Evolutionary conservation across 2,113 vertebrate species (phyloP), one percentile per base, ranked within the genome.

Genomic region (Hippocampus guttulatus): DNA sequence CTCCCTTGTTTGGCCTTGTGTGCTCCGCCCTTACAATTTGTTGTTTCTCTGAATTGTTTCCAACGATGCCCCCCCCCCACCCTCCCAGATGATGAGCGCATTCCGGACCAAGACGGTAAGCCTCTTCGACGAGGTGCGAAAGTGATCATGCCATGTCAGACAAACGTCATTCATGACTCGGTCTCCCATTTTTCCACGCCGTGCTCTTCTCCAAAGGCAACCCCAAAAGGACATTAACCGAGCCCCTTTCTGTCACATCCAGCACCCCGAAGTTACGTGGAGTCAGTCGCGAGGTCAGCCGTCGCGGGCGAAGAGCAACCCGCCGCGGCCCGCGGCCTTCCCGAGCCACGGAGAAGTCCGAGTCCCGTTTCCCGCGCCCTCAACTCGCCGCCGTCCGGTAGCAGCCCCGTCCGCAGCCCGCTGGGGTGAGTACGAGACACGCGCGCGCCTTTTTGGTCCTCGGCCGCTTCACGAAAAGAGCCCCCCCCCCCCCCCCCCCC

Each of bases 181-280:
- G 64, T 38, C 40, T 25, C 61, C n/a, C 30, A 15, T 21, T 8
- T 61, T 30, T 20, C 30, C 27, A 20, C 18, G 2, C 2, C 58
- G 20, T 15, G 5, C 11, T 5, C 27, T 27, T 27, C 23, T 58
- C 25, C 55, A 58, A 2, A n/a, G 52, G 10, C 52, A 55, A 23
- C n/a, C 52, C n/a, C n/a, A 55, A 5, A 2, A 1, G 49, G 33
- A 38, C 33, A 7, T 7, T 51, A 18, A 55, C 3, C 3, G 5
- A 30, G 5, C 5, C 25, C 20, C 15, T 2, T 58, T 27, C 68
- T 71, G 83, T 27, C 63, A 10, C 45, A 12, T 11, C 0, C 91
- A 98, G 97, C 95, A 55, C 95, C 97, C 23, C 92, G 95, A 77
- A 98, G 95, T 88, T 98, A 99, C 0, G 97, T 99, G 0, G 95